Conservation (phyloP, 2,888 invertebrate genomes). For the Trichacis sp. region DNA sequence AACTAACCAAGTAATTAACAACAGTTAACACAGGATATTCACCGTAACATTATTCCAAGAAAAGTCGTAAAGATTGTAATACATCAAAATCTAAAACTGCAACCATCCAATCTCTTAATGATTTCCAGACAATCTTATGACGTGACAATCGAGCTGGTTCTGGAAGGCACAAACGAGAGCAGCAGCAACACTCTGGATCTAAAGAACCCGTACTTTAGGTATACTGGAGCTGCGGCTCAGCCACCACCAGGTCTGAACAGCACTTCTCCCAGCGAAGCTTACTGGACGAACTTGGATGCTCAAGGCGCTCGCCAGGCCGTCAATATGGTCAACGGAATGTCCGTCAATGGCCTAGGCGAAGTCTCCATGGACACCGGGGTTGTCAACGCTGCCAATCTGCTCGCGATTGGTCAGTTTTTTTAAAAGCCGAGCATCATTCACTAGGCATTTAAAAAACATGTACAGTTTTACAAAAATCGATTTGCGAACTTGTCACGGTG, state of each 20-base stretch:
- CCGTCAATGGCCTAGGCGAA: constrained; percentile 80
- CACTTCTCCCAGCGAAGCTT: constrained; percentile 92
- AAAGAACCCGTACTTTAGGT: constrained; percentile 98
- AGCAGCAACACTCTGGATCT: constrained; percentile 94
- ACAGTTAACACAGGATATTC: too few species aligned
- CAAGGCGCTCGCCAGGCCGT: constrained; percentile 77
- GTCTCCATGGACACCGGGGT: constrained; percentile 79
- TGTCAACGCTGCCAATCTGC: constrained; percentile 70
- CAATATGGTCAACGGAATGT: constrained; percentile 82
- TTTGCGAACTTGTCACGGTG: too few species aligned
- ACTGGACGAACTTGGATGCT: constrained; percentile 88
- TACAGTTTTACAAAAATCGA: too few species aligned
- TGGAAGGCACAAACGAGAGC: constrained; percentile 86
- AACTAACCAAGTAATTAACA: too few species aligned
- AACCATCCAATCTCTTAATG: too few species aligned
- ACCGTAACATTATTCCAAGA: too few species aligned
- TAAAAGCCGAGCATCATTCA: too few species aligned
- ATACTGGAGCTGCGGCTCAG: constrained; percentile 91
- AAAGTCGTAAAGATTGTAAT: too few species aligned
- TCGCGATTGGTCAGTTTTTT: constrained; percentile 63
- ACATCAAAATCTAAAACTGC: too few species aligned
- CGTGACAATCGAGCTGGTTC: constrained; percentile 92
- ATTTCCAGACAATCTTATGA: constrained; percentile 92
- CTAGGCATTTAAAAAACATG: too few species aligned
- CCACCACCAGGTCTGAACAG: constrained; percentile 93